Conservation (phyloP, 2,797 vertebrate species). For the Pelobates cultripes region DNA sequence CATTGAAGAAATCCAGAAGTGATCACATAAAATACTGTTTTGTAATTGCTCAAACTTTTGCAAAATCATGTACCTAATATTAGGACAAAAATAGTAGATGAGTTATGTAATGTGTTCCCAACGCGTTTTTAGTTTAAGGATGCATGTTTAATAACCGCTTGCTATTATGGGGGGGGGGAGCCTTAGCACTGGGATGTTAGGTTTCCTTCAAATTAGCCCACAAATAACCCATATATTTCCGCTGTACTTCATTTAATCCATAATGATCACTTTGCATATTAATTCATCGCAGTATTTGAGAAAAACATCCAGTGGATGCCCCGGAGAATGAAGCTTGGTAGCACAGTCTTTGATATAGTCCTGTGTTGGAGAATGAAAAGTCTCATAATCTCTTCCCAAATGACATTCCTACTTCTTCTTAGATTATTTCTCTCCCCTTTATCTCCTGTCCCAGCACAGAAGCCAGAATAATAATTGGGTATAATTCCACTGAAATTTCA, state of each 20-base stretch:
- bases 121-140: too few relatives aligned
- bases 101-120: too few relatives aligned
- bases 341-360: background rate
- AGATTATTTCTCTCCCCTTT: background rate
- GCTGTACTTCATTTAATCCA: background rate
- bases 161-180: too few relatives aligned
- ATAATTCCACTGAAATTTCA: background rate
- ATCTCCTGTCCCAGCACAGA: background rate
- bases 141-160: too few relatives aligned
- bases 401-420: background rate
- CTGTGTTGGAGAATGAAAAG: background rate
- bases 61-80: too few relatives aligned
- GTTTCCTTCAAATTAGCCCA: background rate
- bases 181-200: background rate
- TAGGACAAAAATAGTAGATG: too few relatives aligned
- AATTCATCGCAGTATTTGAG: background rate
- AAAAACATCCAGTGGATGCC: background rate
- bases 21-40: too few relatives aligned
- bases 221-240: background rate
- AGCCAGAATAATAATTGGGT: conserved; percentile 8
- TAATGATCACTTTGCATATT: background rate
- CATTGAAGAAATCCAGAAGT: too few relatives aligned
- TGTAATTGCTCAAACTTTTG: too few relatives aligned
- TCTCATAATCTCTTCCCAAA: background rate
- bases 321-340: background rate